phyloP scores from a whole-genome alignment of 2,797 vertebrate species.

The Sibirionetta formosa region DNA sequence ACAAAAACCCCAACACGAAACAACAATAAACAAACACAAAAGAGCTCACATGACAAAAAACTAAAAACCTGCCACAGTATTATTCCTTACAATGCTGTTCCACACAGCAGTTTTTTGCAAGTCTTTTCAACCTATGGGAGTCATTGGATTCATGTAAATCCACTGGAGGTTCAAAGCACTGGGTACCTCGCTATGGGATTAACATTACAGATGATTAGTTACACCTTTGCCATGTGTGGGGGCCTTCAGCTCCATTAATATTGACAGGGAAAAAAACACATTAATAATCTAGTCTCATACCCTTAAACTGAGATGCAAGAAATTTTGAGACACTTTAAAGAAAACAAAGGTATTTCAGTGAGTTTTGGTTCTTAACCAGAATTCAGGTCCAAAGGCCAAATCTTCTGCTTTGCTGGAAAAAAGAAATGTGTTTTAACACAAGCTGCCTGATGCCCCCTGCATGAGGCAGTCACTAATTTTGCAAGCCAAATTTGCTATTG shows the following conservation, averaged over 20 bases:
- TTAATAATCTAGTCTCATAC: too few relatives aligned
- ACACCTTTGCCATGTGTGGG: not conserved
- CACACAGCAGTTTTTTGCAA: not conserved
- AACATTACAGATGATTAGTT: not conserved
- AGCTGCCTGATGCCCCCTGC: rapidly evolving
- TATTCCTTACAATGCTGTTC: not conserved
- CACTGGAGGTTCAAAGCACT: not conserved
- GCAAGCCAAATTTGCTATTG: not conserved
- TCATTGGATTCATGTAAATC: not conserved
- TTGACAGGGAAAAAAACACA: not conserved
- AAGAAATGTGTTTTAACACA: not conserved
- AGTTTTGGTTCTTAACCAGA: not conserved
- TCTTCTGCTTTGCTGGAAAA: not conserved
- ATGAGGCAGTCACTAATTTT: not conserved
- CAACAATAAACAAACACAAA: not conserved
- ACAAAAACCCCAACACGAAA: not conserved
- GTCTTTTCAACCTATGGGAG: not conserved
- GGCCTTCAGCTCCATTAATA: not conserved
- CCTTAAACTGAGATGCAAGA: not conserved
- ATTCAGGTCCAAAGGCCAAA: not conserved
- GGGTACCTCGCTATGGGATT: not conserved
- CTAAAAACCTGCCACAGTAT: not conserved
- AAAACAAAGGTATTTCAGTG: not conserved
- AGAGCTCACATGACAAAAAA: not conserved
- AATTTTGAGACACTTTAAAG: not conserved